A percentile compares a stretch with the other conserved stretches of the same genome.
Conservation (phyloP, 30 jellyfish, hydroid and myxozoan genomes). For the Aurelia coerulea region DNA sequence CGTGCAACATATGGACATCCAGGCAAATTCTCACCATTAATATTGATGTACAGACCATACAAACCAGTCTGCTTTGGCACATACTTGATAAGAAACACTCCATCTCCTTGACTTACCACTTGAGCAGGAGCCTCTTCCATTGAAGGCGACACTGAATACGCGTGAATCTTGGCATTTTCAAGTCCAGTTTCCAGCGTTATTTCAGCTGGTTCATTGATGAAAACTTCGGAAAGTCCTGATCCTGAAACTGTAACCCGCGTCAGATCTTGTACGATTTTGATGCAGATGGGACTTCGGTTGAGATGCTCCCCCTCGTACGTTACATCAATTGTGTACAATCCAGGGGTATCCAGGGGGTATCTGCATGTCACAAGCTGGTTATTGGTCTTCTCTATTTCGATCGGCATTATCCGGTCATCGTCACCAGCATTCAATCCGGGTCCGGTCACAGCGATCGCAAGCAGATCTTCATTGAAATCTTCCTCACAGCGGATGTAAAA, state of each 20-base stretch:
- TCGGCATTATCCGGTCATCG: slow-evolving; percentile 67
- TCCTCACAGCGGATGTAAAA: slow-evolving; percentile 90
- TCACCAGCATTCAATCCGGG: slow-evolving; percentile 75
- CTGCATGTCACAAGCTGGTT: slow-evolving; percentile 73
- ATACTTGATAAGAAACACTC: slow-evolving; percentile 74
- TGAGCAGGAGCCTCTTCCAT: slow-evolving; percentile 66
- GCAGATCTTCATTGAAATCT: slow-evolving; percentile 56
- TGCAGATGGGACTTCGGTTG: slow-evolving; percentile 86
- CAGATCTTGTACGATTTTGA: slow-evolving; percentile 82
- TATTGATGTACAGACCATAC: slow-evolving; percentile 69
- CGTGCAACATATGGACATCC: slow-evolving; percentile 85
- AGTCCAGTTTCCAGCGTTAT: slow-evolving; percentile 88
- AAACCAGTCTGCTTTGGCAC: slow-evolving; percentile 80
- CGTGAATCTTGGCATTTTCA: slow-evolving; percentile 74
- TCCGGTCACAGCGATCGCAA: slow-evolving; percentile 69
- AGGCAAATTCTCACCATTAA: slow-evolving; percentile 90
- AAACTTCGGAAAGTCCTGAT: slow-evolving; percentile 69
- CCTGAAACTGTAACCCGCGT: slow-evolving; percentile 75
- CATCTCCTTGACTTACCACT: slow-evolving; percentile 76
- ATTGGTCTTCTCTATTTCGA: slow-evolving; percentile 58
- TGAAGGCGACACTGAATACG: slow-evolving; percentile 74
- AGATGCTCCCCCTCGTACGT: slow-evolving; percentile 86
- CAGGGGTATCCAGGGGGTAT: slow-evolving; percentile 82
- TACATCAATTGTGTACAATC: slow-evolving; percentile 72
- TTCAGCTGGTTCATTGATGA: slow-evolving; percentile 68